These are phyloP conservation scores for Ammodramus savannarum DNA, from an alignment of 2,113 vertebrate species.

Conservation along the genomic window DNA sequence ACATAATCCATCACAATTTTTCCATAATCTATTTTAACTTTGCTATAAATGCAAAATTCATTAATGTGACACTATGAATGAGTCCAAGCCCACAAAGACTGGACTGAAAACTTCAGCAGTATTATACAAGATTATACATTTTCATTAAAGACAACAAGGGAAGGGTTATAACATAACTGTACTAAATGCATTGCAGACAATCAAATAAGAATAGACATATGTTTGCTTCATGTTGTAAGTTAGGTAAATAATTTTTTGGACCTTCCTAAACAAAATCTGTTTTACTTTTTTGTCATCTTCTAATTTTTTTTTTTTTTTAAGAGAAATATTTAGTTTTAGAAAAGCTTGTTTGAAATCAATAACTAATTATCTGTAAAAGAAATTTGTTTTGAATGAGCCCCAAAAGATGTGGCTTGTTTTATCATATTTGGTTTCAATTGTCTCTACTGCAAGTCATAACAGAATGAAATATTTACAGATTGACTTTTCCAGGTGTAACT, in stretches of 20 bases:
- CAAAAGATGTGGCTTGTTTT: constrained; percentile 21
- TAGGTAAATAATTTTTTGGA: background rate
- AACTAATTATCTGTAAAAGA: constrained; percentile 51
- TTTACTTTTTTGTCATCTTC: background rate
- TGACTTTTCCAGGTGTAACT: constrained; percentile 16
- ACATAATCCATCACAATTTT: background rate
- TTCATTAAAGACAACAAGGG: background rate
- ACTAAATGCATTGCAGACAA: background rate
- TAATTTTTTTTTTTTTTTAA: background rate
- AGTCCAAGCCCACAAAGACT: background rate
- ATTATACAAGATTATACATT: background rate
- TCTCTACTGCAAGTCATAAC: background rate
- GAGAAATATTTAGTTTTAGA: constrained; percentile 30
- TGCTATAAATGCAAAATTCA: background rate
- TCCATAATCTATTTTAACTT: background rate
- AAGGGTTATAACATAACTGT: background rate
- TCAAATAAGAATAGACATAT: background rate
- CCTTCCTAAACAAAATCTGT: background rate
- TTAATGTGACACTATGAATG: background rate
- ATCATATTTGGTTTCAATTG: background rate
- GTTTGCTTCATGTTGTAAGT: background rate
- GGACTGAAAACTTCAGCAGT: background rate
- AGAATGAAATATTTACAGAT: background rate
- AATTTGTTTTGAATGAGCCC: constrained; percentile 37
- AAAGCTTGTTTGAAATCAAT: constrained; percentile 26